phyloP scores from a whole-genome alignment of 2,888 invertebrate genomes.

The Hetaerina titia region DNA sequence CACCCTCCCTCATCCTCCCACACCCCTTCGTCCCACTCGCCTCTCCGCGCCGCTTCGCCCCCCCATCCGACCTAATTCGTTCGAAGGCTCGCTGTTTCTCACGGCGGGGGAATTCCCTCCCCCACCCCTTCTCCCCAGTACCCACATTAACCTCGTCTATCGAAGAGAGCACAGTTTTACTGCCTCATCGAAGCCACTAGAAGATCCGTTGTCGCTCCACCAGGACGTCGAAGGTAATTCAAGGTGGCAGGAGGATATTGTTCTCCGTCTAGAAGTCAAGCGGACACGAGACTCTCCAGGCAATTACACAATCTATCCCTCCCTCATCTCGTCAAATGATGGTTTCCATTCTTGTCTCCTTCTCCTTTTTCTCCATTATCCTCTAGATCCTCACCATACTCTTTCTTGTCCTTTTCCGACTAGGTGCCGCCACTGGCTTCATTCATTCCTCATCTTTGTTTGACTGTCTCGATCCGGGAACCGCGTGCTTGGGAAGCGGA shows the following conservation, averaged over 20 bases:
- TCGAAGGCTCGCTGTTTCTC: background rate
- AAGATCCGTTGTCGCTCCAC: background rate
- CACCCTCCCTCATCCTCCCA: background rate
- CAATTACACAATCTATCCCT: background rate
- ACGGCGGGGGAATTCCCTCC: background rate
- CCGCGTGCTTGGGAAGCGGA: background rate
- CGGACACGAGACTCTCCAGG: background rate
- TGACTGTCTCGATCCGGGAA: background rate
- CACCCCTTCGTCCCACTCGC: background rate
- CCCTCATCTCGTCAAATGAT: background rate
- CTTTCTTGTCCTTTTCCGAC: background rate
- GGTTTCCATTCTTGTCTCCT: background rate
- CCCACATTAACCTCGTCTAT: background rate
- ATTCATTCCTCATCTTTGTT: background rate
- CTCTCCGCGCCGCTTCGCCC: background rate
- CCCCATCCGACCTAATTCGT: background rate
- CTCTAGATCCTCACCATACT: background rate
- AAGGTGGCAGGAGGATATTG: conserved; percentile 4
- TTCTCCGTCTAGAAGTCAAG: background rate
- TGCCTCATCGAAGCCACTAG: background rate
- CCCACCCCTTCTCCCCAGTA: background rate
- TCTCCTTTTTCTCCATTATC: background rate
- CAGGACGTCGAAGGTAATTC: background rate
- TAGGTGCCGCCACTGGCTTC: background rate
- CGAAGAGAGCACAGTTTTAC: background rate